Base-by-base conservation (phyloP, 2,113 vertebrate species). In the Callipepla squamata region DNA sequence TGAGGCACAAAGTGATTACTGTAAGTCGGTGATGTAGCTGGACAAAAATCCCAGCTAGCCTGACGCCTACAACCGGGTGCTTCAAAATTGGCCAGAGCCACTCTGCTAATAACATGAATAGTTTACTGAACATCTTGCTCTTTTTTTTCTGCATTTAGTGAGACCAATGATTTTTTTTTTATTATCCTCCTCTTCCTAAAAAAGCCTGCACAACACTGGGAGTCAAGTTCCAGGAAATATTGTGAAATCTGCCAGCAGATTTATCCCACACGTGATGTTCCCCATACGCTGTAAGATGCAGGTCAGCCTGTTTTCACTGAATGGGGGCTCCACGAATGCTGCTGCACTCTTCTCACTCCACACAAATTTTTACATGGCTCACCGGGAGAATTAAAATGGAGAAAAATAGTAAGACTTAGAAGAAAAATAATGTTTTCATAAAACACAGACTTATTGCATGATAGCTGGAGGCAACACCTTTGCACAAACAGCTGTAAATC, bases 381-480 rank as follows among this genome's bases (percentile, higher is more conserved):
- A 90, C 77, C 50, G 88, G 57, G 81, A 94, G 86, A 95, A 94
- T 91, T 90, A 94, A 96, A 97, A 96, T 83, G 67, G 72, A 95
- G 87, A 96, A 93, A 86, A 86, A 65, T 36, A 86, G 9, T 62
- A 89, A 94, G 89, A 95, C 82, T 75, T 67, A 70, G 28, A 66
- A 94, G 78, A 95, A 96, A 94, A 94, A 47, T 36, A 94, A 95
- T 5, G 42, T 94, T 96, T 93, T 84, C 92, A 88, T 96, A 92
- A 97, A 84, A 96, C 91, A 96, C 73, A 93, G 79, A 97, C 96
- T 97, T 98, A 98, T 97, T 98, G 98, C 96, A 30, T 96, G 96
- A 97, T 93, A 95, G 93, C 83, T 91, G 92, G 93, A 97, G 96
- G 97, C 94, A 95, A 96, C 76, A 93, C 81, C 65, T 96, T 96